A percentile compares a stretch with the other conserved stretches of the same genome.
Conservation (phyloP, 2,113 vertebrate genomes). For the Sterrhoptilus dennistouni region DNA sequence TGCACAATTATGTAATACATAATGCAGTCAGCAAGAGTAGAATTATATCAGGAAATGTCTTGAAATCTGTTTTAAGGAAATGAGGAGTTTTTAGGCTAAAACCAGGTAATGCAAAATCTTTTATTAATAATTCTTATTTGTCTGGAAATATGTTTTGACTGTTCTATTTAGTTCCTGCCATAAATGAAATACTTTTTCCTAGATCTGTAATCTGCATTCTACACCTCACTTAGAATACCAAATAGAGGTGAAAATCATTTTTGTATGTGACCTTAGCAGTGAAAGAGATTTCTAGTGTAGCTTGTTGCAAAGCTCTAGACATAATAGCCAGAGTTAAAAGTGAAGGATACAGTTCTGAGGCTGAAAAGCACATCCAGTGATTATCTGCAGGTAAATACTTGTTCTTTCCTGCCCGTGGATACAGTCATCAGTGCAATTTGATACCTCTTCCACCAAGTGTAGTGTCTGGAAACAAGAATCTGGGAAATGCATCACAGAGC, state of each 20-base stretch:
- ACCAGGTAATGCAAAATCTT: background rate
- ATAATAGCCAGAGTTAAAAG: background rate
- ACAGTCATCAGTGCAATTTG: background rate
- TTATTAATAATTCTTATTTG: background rate
- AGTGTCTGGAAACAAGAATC: slow-evolving; percentile 35
- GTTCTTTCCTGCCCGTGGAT: background rate
- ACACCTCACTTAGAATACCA: background rate
- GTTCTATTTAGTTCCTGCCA: background rate
- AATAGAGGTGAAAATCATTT: background rate
- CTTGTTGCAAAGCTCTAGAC: background rate
- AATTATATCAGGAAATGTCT: background rate
- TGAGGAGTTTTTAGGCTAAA: background rate
- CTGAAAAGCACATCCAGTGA: background rate
- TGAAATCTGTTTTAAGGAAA: background rate
- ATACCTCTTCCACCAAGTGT: background rate
- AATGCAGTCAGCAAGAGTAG: background rate
- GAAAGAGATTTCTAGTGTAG: background rate
- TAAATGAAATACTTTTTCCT: background rate
- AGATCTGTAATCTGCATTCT: background rate
- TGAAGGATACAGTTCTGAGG: background rate
- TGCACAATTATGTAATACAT: background rate
- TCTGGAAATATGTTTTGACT: slow-evolving; percentile 26
- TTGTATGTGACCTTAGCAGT: background rate
- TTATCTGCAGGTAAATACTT: slow-evolving; percentile 51
- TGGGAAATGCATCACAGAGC: slow-evolving; percentile 44